A percentile compares a stretch with the other conserved stretches of the same genome.
These are phyloP conservation scores for Danionella cerebrum DNA, from an alignment of 2,113 vertebrate species.

Conservation along the genomic window DNA sequence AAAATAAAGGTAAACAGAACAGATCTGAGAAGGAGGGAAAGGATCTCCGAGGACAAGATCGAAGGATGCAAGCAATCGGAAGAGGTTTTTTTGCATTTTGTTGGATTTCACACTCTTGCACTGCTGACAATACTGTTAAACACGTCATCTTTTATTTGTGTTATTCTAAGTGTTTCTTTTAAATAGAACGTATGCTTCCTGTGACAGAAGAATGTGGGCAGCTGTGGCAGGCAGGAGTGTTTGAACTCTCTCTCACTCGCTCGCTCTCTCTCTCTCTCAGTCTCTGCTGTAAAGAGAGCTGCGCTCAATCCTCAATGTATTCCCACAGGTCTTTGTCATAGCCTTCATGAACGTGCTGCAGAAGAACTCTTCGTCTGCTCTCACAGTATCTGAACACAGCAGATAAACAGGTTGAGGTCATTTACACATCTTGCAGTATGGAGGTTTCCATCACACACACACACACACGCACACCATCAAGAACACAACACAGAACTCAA, in stretches of 20 bases:
- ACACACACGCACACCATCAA: no score
- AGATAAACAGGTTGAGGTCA: no score
- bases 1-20: slow-evolving; percentile 50
- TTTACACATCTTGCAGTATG: no score
- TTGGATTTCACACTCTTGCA: slow-evolving; percentile 63
- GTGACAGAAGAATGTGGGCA: slow-evolving; percentile 63
- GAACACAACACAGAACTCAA: no score
- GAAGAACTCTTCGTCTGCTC: slow-evolving; percentile 95
- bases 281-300: slow-evolving; percentile 76
- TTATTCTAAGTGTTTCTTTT: slow-evolving; percentile 85
- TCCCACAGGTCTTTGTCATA: slow-evolving; percentile 99
- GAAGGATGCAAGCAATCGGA: slow-evolving; percentile 86
- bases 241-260: slow-evolving; percentile 73
- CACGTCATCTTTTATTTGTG: slow-evolving; percentile 79
- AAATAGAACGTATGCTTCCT: slow-evolving; percentile 94
- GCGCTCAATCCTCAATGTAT: slow-evolving; percentile 97
- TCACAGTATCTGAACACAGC: slow-evolving; percentile 89
- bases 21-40: slow-evolving; percentile 23
- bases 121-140: slow-evolving; percentile 98
- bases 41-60: slow-evolving; percentile 61
- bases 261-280: slow-evolving; percentile 75
- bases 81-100: slow-evolving; percentile 54
- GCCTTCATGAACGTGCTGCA: slow-evolving; percentile 99
- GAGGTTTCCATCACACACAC: no score
- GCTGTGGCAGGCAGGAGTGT: slow-evolving; percentile 74